Base-by-base conservation (phyloP, 2,113 vertebrate species). In the Tretioscincus oriximinensis region DNA sequence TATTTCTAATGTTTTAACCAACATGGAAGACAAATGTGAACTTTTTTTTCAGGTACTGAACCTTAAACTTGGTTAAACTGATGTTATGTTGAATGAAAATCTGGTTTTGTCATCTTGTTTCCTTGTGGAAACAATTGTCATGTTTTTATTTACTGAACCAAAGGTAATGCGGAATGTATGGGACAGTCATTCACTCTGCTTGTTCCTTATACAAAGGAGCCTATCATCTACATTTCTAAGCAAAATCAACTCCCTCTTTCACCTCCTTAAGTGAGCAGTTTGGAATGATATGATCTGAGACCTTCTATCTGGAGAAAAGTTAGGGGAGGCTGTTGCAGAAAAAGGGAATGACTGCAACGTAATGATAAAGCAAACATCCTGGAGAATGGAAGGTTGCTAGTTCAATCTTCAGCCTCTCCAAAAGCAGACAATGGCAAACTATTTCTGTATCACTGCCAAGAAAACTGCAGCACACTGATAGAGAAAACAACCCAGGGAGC, bases 281-380 rank as follows among this genome's bases (percentile, higher is more conserved):
- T 84, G 47, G 82, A 49, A 29, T 71, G 81, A 69, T 69, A 28
- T 61, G 82, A 86, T 75, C 29, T 83, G 77, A 82, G 73, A 28
- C 61, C 0, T 82, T 73, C 76, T 81, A 68, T 84, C 64, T 69
- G 77, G 67, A 85, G 79, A 35, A 81, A 63, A 61, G 47, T 74
- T 67, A 67, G 82, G 80, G 74, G 66, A 86, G 3, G 54, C 41
- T 29, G 80, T 84, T 74, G 26, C 5, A 76, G 88, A 70, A 85
- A 82, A 78, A 5, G 54, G 54, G 54, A 51, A 51, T 51, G 51
- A 14, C 51, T 51, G 8, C 14, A 51, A 14, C 51, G 4, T 16
- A 51, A 14, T 51, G 51, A 51, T 9, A 51, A 14, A 6, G 14
- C 51, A 51, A 51, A 51, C 8, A 12, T 6, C 51, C 51, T 51